Base-by-base conservation (phyloP, 2,113 vertebrate species). In the Copsychus sechellarum region DNA sequence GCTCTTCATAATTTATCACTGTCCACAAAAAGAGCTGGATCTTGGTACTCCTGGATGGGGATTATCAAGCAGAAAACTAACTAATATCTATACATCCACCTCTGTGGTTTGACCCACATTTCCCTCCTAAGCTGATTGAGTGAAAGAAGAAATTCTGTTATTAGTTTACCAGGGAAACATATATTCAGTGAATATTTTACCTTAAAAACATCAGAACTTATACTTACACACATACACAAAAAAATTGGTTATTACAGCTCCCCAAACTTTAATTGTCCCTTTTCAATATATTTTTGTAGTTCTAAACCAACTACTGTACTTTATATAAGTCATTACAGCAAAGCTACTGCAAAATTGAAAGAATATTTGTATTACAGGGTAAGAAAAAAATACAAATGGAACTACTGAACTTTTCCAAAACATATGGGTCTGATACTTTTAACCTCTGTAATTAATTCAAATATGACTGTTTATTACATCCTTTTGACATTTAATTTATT, bases 51-150 rank as follows among this genome's bases (percentile, higher is more conserved):
- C 71, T 79, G 47, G 25, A 74, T 13, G 57, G 36, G 79, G 61
- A 93, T 60, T 61, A 89, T 71, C 33, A 74, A 78, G 69, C 22
- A 92, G 60, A 60, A 47, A 58, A 60, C 16, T 76, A 71, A 79
- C 14, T 36, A 57, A 69, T 42, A 50, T 14, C 33, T 58, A 9
- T 14, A 28, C 21, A 69, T 47, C 12, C 31, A 58, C 34, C 11
- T 76, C 22, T 45, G n/a, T 36, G 40, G 28, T 76, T 71, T 74
- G 53, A 87, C 47, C 25, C 33, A 78, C 23, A 56, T 56, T 86
- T 79, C 1, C 1, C n/a, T 88, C 17, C 13, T 85, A 57, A 48
- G 5, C 5, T 61, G 43, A 72, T 4, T 0, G 0, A 76, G 24
- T 60, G 16, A 82, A 92, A 72, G 19, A 71, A 88, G 29, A 66